A percentile compares a stretch with the other conserved stretches of the same genome.
Evolutionary conservation across 2,797 vertebrate genomes (phyloP).

Genomic region (Diplodus sargus): DNA sequence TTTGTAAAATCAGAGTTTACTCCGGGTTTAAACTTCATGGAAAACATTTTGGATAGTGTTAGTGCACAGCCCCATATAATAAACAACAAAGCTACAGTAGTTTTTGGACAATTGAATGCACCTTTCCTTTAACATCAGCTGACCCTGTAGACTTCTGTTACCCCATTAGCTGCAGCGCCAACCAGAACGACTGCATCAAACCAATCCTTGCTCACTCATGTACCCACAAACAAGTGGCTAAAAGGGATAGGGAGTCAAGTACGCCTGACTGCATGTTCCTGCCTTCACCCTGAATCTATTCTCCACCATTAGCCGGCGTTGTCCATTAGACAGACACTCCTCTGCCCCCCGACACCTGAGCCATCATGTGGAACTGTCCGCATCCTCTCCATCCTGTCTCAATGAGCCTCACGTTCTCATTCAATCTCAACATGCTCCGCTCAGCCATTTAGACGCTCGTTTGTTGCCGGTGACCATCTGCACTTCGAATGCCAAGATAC

Average conservation of each 20-base stretch:
- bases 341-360: background rate
- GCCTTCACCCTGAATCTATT: slow-evolving; percentile 7
- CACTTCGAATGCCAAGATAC: slow-evolving; percentile 33
- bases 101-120: no score
- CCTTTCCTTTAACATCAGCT: no score
- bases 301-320: slow-evolving; percentile 3
- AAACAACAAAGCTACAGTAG: no score
- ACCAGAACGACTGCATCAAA: background rate
- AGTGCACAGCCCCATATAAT: no score
- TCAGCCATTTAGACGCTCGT: slow-evolving; percentile 42
- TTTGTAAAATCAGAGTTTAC: no score
- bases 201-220: background rate
- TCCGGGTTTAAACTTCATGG: no score
- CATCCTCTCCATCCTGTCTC: slow-evolving; percentile 40
- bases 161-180: no score
- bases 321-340: slow-evolving; percentile 23
- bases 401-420: slow-evolving; percentile 26
- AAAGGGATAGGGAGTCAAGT: background rate
- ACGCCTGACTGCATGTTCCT: background rate
- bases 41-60: no score
- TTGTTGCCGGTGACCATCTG: slow-evolving; percentile 49
- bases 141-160: no score
- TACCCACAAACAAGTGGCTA: background rate
- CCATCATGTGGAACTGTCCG: slow-evolving; percentile 12
- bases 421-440: slow-evolving; percentile 15